These are phyloP conservation scores for Mechanitis mazaeus DNA, from an alignment of 2,888 invertebrate genomes.

Conservation along the genomic window DNA sequence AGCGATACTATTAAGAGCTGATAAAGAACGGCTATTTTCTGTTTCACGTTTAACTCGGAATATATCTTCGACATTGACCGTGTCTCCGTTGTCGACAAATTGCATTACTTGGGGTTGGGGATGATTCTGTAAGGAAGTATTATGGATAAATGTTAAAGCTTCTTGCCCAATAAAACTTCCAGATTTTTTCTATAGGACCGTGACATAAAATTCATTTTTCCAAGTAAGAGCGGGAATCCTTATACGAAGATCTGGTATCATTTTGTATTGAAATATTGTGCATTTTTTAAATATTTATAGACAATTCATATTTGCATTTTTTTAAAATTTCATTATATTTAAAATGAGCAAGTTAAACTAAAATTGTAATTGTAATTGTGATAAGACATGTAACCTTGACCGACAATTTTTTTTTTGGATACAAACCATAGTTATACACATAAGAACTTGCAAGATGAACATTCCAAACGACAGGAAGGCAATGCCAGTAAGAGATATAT, in stretches of 20 bases:
- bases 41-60: conserved; percentile 59
- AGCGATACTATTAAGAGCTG: conserved; percentile 70
- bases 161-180: too few relatives aligned
- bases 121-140: conserved; percentile 45
- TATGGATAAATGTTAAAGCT: not conserved
- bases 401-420: not conserved
- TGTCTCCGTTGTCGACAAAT: conserved; percentile 61
- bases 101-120: conserved; percentile 64
- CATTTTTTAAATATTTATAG: too few relatives aligned
- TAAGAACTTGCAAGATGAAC: conserved; percentile 86
- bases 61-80: conserved; percentile 62
- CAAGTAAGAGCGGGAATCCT: too few relatives aligned
- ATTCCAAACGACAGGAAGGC: conserved; percentile 89
- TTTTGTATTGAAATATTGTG: too few relatives aligned
- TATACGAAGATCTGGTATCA: too few relatives aligned
- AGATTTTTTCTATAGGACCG: too few relatives aligned
- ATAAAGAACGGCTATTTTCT: conserved; percentile 50
- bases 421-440: conserved; percentile 83
- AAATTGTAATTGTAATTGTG: too few relatives aligned
- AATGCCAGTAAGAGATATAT: conserved; percentile 87
- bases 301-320: too few relatives aligned
- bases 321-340: too few relatives aligned
- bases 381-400: not conserved
- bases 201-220: too few relatives aligned
- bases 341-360: too few relatives aligned